These are phyloP conservation scores for Ectemnius cavifrons DNA, from an alignment of 2,888 invertebrate species.

Conservation along the genomic window DNA sequence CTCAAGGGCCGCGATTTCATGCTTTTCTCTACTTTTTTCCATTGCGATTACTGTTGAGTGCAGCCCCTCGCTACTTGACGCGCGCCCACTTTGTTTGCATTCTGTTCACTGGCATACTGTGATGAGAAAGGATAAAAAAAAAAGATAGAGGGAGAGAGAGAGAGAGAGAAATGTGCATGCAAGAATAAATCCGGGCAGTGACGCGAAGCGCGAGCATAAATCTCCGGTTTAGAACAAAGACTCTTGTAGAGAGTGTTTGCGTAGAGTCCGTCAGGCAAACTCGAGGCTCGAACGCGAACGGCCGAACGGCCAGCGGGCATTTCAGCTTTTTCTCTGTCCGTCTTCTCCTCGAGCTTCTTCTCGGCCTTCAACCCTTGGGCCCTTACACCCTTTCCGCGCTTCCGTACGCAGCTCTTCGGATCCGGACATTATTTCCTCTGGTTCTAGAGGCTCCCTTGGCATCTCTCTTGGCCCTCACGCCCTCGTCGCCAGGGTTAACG, in stretches of 20 bases:
- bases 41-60: conserved; percentile 33
- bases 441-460: background rate
- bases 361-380: background rate
- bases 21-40: conserved; percentile 5
- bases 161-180: conserved; percentile 1
- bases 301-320: conserved; percentile 39
- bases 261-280: conserved; percentile 58
- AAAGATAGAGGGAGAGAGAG: background rate
- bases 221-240: conserved; percentile 60
- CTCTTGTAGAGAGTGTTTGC: conserved; percentile 51
- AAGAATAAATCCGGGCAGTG: conserved; percentile 50
- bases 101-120: conserved; percentile 25
- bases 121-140: background rate
- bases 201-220: conserved; percentile 54
- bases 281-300: conserved; percentile 51
- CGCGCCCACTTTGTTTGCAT: conserved; percentile 39
- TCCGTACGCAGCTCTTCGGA: conserved; percentile 10
- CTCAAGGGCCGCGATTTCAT: no score
- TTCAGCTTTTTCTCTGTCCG: conserved; percentile 34
- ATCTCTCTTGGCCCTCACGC: background rate
- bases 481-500: conserved; percentile 41
- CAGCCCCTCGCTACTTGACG: background rate
- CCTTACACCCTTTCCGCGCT: conserved; percentile 18
- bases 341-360: conserved; percentile 16
- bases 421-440: conserved; percentile 33